These are phyloP conservation scores for Tetrao urogallus DNA, from an alignment of 2,113 vertebrate genomes.

Conservation along the genomic window DNA sequence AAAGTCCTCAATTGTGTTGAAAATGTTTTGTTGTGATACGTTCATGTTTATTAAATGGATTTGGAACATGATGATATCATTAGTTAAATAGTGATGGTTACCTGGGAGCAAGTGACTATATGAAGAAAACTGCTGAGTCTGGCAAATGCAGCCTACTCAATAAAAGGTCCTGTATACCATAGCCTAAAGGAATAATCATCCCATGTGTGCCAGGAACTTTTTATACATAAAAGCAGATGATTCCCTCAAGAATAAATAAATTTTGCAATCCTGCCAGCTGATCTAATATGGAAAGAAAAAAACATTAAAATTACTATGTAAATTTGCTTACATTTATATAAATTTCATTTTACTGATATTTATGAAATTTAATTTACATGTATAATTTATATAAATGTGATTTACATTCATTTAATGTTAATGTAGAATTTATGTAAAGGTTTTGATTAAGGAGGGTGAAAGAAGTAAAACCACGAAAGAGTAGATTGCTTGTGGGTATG, in stretches of 20 bases:
- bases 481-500: background rate
- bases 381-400: background rate
- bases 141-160: background rate
- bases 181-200: background rate
- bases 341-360: background rate
- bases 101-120: background rate
- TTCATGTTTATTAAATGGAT: background rate
- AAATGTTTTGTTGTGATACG: background rate
- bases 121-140: background rate
- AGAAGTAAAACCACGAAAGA: background rate
- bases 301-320: background rate
- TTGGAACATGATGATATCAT: background rate
- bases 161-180: background rate
- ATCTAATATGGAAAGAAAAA: background rate
- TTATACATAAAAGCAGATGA: background rate
- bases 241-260: background rate
- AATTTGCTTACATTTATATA: background rate
- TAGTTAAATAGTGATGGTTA: background rate
- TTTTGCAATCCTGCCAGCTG: background rate
- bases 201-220: background rate
- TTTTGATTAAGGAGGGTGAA: slow-evolving; percentile 25
- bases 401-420: background rate
- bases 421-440: background rate
- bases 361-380: background rate
- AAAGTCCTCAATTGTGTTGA: background rate